phyloP scores from a whole-genome alignment of 2,797 vertebrate genomes.

The Coregonus ussuriensis region DNA sequence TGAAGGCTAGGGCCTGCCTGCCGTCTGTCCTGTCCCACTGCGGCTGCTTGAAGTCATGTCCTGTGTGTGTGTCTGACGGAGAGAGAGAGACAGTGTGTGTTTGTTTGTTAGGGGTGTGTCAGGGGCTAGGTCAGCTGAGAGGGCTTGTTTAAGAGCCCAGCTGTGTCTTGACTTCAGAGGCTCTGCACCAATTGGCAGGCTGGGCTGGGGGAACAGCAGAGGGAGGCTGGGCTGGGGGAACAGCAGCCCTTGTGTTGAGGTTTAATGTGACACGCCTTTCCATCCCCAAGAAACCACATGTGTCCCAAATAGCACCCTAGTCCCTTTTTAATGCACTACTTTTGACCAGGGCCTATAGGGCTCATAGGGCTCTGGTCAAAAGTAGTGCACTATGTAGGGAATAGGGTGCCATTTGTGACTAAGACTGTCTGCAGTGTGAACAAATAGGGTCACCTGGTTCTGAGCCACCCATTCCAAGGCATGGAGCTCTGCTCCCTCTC shows the following conservation, averaged over 20 bases:
- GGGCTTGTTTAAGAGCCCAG: constrained; percentile 21
- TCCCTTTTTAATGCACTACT: no score
- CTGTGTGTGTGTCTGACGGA: no score
- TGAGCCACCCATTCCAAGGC: background rate
- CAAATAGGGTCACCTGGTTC: no score
- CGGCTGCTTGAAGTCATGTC: background rate
- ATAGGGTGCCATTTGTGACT: no score
- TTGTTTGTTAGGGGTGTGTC: no score
- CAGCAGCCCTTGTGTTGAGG: constrained; percentile 4
- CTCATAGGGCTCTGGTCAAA: no score
- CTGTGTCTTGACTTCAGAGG: constrained; percentile 31
- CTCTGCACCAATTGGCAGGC: constrained; percentile 24
- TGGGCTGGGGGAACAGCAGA: background rate
- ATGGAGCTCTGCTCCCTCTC: background rate
- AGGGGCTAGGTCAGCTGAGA: constrained; percentile 21
- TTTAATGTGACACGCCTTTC: constrained; percentile 14
- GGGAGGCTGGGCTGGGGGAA: no score
- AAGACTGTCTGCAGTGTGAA: no score
- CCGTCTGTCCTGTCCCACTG: constrained; percentile 3
- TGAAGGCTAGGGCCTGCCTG: background rate
- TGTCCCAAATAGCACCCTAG: background rate
- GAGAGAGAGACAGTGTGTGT: no score
- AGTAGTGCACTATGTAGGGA: no score
- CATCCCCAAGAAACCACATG: background rate
- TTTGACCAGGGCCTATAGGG: no score